Evolutionary conservation across 2,888 invertebrate species (phyloP).

Genomic region (Parnassius mnemosyne): DNA sequence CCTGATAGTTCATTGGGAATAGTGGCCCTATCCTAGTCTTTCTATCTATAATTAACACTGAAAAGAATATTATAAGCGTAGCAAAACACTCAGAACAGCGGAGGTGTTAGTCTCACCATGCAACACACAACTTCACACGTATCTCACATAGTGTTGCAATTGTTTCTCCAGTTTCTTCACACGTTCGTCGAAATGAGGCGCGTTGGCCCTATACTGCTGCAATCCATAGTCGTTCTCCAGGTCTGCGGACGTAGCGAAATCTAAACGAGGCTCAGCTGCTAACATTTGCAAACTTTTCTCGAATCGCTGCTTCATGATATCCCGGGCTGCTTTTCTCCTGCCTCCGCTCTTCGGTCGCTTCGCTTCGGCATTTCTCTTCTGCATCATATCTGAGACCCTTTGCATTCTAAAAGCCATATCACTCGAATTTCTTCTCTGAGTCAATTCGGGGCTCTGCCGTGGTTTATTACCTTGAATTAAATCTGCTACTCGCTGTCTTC

Average conservation of each 20-base stretch:
- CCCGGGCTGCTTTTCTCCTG: constrained; percentile 63
- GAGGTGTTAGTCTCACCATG: constrained; percentile 45
- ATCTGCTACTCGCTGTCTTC: constrained; percentile 58
- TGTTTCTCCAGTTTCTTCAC: constrained; percentile 87
- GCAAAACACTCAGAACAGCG: background rate
- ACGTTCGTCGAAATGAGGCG: constrained; percentile 91
- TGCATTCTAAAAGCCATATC: constrained; percentile 83
- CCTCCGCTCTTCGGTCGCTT: constrained; percentile 52
- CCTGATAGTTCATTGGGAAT: no score
- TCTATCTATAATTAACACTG: no score
- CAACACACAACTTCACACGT: constrained; percentile 54
- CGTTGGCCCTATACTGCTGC: constrained; percentile 91
- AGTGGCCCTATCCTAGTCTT: no score
- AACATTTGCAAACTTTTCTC: constrained; percentile 94
- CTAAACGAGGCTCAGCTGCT: constrained; percentile 86
- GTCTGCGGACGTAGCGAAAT: constrained; percentile 81
- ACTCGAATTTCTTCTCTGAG: constrained; percentile 50
- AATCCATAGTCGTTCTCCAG: constrained; percentile 90
- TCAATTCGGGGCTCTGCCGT: constrained; percentile 35
- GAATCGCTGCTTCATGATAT: constrained; percentile 89
- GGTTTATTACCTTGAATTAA: constrained; percentile 53
- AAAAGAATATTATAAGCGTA: no score
- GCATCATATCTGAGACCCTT: constrained; percentile 86
- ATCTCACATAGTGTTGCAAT: constrained; percentile 72
- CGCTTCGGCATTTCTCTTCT: constrained; percentile 83